Base-by-base conservation (phyloP, 2,797 vertebrate species). In the Anguilla marmorata region DNA sequence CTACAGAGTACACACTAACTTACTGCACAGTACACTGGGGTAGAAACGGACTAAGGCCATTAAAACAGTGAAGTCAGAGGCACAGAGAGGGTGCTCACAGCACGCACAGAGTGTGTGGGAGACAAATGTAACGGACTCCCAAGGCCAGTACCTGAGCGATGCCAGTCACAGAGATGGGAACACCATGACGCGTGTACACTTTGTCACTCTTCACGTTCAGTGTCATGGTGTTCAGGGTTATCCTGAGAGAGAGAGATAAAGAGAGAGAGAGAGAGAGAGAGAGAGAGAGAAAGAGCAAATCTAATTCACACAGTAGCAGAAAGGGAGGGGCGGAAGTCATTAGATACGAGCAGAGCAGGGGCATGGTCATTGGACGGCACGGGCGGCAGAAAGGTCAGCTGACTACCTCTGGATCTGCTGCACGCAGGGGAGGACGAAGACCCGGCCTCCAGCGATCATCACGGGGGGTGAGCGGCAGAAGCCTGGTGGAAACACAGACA, bases 201-300 rank as follows among this genome's bases (percentile, higher is more conserved):
- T 98, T 98, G 92, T 99, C 98, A 93, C 98, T 99, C 94, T 98
- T 98, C 89, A 99, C 98, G 83, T 98, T 99, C 87, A 99, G 95
- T 85, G 98, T 99, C 92, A 99, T 88, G 5, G 98, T 99, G 94
- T 98, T 99, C 85, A 99, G 95, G 14, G 97, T 97, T 91, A 99
- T 99, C 94, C 98, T 99, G 91, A 7, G 41, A 52, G 21, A 1
- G 12, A 52, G 14, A 54, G n/a, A 2, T 11, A 86, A 14, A 69
- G 8, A 8, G 41, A n/a, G 0, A 24, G 12, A 9, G 76, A n/a
- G 1, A 24, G n/a, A 48, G 45, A 50, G 7, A 48, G n/a, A 7
- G 79, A 50, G 7, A 24, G 12, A 24, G 21, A n/a, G 7, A 48
- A 45, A 50, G 2, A 48, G n/a, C 12, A 45, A 21, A 45, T 66